Base-by-base conservation (phyloP, 1,140 invertebrate species). In the Aphelenchoides avenae region DNA sequence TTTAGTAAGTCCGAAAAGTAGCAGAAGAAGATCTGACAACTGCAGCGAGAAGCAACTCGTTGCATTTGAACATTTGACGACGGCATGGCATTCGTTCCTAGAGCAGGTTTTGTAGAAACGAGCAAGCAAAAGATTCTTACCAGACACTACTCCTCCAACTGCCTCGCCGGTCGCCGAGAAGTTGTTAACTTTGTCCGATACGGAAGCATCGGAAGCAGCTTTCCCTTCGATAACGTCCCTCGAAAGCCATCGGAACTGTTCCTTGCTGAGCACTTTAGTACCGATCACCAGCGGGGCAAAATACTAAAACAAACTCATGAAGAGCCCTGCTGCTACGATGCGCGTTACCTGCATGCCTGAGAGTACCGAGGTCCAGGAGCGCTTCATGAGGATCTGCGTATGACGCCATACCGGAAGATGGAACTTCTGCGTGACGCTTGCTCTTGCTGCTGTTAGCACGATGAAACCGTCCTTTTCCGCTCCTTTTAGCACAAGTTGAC, bases 11-110 rank as follows among this genome's bases (percentile, higher is more conserved):
- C 89, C 11, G 89, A 88, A 75, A 94, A 96, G 50, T 88, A 87
- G 30, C 89, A 91, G 78, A 94, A 98, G 78, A 91, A 94, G 79
- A 98, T 93, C 79, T 97, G 91, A 79, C 93, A 97, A 73, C 87
- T 88, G 80, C 94, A 98, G 5, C 92, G 82, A 0, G 91, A 95
- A 11, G 95, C 91, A 59, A 97, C 95, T 41, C 93, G 82, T 81
- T 97, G 92, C 3, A 96, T 79, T 80, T 96, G 83, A n/a, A 79
- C 66, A 15, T 67, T 56, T 44, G 42, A 39, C 49, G 50, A 44
- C 18, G 52, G 18, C 0, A 48, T 36, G 18, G 34, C 34, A 18
- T 36, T 58, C 27, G n/a, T 31, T 26, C 3, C 34, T n/a, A 18
- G 6, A 36, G 26, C 11, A 39, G 30, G 24, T 33, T 31, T 55